Conservation (phyloP, 2,888 invertebrate genomes). For the Drosophila eohydei region DNA sequence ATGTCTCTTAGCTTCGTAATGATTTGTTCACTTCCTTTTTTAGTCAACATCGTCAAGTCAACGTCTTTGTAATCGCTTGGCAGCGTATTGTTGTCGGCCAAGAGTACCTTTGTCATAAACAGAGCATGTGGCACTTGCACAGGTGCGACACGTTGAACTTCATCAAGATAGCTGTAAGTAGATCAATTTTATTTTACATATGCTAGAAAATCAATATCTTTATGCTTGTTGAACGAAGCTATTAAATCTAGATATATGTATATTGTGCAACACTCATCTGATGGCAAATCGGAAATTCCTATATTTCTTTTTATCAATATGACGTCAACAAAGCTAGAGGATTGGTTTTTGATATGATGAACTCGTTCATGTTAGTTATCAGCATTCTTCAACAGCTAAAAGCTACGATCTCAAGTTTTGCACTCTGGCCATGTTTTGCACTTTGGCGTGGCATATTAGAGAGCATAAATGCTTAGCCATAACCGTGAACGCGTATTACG, state of each 20-base stretch:
- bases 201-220: no score
- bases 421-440: no score
- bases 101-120: conserved; percentile 86
- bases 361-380: neutral
- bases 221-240: no score
- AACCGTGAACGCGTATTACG: neutral
- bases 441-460: neutral
- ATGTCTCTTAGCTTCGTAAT: conserved; percentile 64
- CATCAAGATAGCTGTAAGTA: conserved; percentile 79
- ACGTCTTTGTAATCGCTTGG: conserved; percentile 85
- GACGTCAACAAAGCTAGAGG: neutral
- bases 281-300: neutral
- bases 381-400: no score
- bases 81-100: conserved; percentile 85
- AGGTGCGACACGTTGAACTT: conserved; percentile 84
- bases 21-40: conserved; percentile 67
- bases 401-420: no score
- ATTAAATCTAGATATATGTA: no score
- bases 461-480: neutral
- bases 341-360: neutral
- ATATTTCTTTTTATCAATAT: neutral
- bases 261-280: neutral
- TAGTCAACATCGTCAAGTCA: conserved; percentile 80
- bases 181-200: neutral
- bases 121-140: conserved; percentile 85